Conservation (phyloP, 2,113 vertebrate genomes). For the Lophius piscatorius region DNA sequence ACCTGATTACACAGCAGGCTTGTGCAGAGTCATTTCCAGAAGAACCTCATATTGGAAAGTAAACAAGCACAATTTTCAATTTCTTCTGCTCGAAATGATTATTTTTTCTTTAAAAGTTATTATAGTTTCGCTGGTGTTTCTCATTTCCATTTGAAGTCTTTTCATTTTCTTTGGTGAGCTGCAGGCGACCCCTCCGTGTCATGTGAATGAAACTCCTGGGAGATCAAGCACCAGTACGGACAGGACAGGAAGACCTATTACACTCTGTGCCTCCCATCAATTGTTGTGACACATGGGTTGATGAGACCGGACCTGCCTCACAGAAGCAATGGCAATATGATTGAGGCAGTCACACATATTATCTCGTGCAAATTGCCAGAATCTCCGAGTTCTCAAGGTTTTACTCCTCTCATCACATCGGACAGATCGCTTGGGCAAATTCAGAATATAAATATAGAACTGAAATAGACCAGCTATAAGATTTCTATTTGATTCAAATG, state of each 20-base stretch:
- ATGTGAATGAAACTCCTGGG: constrained; percentile 52
- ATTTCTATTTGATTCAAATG: not conserved
- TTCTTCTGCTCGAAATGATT: not conserved
- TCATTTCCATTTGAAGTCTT: constrained; percentile 31
- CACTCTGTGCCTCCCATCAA: constrained; percentile 48
- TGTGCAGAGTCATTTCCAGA: constrained; percentile 5
- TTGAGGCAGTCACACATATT: constrained; percentile 55
- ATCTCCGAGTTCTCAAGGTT: constrained; percentile 19
- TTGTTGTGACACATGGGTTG: constrained; percentile 48
- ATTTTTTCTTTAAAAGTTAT: not conserved
- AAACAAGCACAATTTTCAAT: not conserved
- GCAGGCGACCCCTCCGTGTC: not conserved
- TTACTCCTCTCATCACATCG: not conserved
- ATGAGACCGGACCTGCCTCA: constrained; percentile 41
- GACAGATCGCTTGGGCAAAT: not conserved
- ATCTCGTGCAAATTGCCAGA: constrained; percentile 56
- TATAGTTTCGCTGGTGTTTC: constrained; percentile 13
- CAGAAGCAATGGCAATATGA: constrained; percentile 34
- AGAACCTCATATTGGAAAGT: not conserved
- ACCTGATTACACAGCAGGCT: constrained; percentile 17
- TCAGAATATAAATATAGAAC: constrained; percentile 15
- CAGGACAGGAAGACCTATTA: constrained; percentile 54
- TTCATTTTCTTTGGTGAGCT: constrained; percentile 22
- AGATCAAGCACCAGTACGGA: constrained; percentile 37
- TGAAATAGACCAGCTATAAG: not conserved